A percentile compares a stretch with the other conserved stretches of the same genome.
These are phyloP conservation scores for Cantharis lateralis DNA, from an alignment of 2,888 invertebrate species.

Conservation along the genomic window DNA sequence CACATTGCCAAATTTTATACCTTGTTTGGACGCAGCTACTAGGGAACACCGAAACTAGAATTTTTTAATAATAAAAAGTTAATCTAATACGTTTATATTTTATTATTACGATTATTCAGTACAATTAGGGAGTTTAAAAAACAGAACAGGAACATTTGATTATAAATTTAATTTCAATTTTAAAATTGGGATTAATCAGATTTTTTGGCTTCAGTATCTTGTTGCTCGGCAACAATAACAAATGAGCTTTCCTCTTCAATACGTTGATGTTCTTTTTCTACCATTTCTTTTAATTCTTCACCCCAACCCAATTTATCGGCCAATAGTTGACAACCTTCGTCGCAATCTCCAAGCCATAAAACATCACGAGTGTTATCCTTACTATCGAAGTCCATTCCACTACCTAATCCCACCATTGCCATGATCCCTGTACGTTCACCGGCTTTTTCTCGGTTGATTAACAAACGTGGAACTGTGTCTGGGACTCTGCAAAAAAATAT, in stretches of 20 bases:
- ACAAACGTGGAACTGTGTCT: slow-evolving; percentile 75
- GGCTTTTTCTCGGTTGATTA: slow-evolving; percentile 86
- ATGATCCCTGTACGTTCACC: slow-evolving; percentile 55
- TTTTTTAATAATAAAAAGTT: not conserved
- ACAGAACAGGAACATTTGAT: not conserved
- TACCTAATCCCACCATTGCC: slow-evolving; percentile 55
- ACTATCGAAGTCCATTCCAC: slow-evolving; percentile 72
- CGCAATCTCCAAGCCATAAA: slow-evolving; percentile 82
- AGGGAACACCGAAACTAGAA: slow-evolving; percentile 40
- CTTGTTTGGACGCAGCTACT: slow-evolving; percentile 96
- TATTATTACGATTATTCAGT: not conserved
- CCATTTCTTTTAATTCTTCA: slow-evolving; percentile 60
- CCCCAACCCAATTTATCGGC: slow-evolving; percentile 82
- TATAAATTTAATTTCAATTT: not conserved
- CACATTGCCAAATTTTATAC: slow-evolving; percentile 83
- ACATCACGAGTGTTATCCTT: slow-evolving; percentile 71
- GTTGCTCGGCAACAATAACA: not conserved
- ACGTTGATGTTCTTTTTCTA: slow-evolving; percentile 62
- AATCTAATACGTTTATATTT: not conserved
- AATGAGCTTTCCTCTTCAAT: slow-evolving; percentile 51
- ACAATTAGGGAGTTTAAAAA: not conserved
- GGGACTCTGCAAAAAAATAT: slow-evolving; percentile 60
- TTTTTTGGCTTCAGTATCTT: not conserved
- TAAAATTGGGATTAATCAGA: not conserved
- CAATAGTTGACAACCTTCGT: slow-evolving; percentile 74